Conservation (phyloP, 2,797 vertebrate genomes). For the Antrozous pallidus region DNA sequence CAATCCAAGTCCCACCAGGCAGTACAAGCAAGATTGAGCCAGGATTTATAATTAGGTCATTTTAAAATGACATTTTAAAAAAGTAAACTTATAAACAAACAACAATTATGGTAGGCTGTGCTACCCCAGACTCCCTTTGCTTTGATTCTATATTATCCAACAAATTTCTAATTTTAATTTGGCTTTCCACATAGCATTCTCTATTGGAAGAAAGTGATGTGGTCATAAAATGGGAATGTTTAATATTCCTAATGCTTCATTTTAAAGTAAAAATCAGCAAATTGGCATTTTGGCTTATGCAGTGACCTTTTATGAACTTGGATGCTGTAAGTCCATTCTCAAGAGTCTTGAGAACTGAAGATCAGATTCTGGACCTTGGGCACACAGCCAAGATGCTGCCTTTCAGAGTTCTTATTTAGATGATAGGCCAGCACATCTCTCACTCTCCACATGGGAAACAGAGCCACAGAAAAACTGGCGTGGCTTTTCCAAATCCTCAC, state of each 20-base stretch:
- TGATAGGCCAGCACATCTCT: background rate
- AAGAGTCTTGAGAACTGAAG: background rate
- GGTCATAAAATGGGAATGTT: background rate
- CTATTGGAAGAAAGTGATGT: background rate
- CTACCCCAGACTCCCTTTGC: background rate
- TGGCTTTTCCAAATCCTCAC: background rate
- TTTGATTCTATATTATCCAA: background rate
- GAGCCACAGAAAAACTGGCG: background rate
- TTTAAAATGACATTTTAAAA: conserved; percentile 41
- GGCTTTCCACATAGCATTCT: background rate
- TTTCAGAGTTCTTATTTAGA: conserved; percentile 6
- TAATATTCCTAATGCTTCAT: background rate
- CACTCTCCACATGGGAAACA: background rate
- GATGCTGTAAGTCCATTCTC: background rate
- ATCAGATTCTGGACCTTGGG: background rate
- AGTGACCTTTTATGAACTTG: background rate
- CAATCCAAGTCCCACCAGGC: background rate
- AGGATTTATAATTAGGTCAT: background rate
- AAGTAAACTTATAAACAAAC: background rate
- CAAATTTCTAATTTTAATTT: conserved; percentile 19
- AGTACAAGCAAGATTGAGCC: background rate
- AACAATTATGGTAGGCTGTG: background rate
- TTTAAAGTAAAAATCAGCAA: conserved; percentile 8
- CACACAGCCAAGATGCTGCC: background rate
- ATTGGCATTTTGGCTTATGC: background rate